Evolutionary conservation across 2,113 vertebrate species (phyloP).

Genomic region (Stegostoma tigrinum): DNA sequence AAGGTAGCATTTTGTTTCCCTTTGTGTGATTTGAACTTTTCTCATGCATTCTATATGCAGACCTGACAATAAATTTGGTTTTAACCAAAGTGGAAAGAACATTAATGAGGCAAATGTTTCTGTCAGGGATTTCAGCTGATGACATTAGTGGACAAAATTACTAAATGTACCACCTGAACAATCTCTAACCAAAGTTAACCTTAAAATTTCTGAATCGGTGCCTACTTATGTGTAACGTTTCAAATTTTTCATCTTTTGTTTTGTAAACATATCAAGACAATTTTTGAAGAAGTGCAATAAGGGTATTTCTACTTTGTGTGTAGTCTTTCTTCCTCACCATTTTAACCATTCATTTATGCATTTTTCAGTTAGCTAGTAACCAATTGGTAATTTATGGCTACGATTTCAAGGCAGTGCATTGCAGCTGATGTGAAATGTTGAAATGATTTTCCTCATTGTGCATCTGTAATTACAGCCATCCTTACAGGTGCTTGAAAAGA

Average conservation of each 20-base stretch:
- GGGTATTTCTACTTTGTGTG: not conserved
- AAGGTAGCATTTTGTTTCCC: not conserved
- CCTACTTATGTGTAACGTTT: not conserved
- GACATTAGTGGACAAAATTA: not conserved
- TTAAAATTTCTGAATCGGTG: not conserved
- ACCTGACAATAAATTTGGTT: not conserved
- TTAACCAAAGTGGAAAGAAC: not conserved
- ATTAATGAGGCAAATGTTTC: not conserved
- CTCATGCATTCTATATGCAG: not conserved
- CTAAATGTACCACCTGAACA: not conserved
- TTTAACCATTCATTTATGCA: not conserved
- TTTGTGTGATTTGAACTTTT: not conserved
- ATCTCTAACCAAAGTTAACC: not conserved
- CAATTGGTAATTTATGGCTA: not conserved
- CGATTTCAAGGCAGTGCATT: not conserved
- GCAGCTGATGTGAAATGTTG: not conserved
- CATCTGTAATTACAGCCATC: not conserved
- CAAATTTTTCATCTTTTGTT: not conserved
- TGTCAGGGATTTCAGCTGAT: not conserved
- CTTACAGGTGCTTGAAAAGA: not conserved
- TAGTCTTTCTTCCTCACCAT: not conserved
- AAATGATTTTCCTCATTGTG: not conserved
- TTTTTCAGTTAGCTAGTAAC: not conserved
- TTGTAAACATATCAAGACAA: not conserved
- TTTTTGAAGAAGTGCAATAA: not conserved